These are phyloP conservation scores for Caenorhabditis zanzibari DNA, from an alignment of 2,888 invertebrate genomes.

Conservation along the genomic window DNA sequence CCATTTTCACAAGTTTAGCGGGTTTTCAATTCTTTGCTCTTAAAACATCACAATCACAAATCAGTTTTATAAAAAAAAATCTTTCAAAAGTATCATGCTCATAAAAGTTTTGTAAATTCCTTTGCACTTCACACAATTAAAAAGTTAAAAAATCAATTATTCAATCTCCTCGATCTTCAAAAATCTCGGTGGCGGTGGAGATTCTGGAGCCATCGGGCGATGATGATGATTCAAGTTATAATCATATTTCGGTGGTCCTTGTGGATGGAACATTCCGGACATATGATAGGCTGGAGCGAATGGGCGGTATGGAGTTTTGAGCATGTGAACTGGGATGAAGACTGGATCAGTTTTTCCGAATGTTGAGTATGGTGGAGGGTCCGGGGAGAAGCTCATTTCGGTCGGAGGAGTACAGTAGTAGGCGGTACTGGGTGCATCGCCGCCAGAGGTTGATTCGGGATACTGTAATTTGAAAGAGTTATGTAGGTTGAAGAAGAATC, in stretches of 20 bases:
- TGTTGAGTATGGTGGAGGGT: conserved; percentile 70
- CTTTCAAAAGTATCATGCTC: conserved; percentile 42
- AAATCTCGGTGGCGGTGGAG: conserved; percentile 62
- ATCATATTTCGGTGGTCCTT: conserved; percentile 66
- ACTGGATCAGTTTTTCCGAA: conserved; percentile 51
- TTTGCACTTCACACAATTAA: conserved; percentile 21
- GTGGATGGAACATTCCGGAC: conserved; percentile 43
- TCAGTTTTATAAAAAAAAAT: conserved; percentile 37
- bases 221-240: conserved; percentile 20
- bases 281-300: conserved; percentile 59
- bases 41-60: background rate
- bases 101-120: conserved; percentile 1
- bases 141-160: conserved; percentile 7
- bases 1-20: conserved; percentile 14
- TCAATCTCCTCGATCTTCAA: conserved; percentile 71
- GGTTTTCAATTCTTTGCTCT: conserved; percentile 11
- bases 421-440: conserved; percentile 48
- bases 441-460: conserved; percentile 58
- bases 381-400: conserved; percentile 55
- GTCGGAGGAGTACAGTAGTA: conserved; percentile 69
- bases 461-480: conserved; percentile 47
- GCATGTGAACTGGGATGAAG: conserved; percentile 69
- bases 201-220: conserved; percentile 26
- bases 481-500: background rate
- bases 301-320: conserved; percentile 67